Conservation (phyloP, 1,140 invertebrate species). For the Psilanteris sp. region DNA sequence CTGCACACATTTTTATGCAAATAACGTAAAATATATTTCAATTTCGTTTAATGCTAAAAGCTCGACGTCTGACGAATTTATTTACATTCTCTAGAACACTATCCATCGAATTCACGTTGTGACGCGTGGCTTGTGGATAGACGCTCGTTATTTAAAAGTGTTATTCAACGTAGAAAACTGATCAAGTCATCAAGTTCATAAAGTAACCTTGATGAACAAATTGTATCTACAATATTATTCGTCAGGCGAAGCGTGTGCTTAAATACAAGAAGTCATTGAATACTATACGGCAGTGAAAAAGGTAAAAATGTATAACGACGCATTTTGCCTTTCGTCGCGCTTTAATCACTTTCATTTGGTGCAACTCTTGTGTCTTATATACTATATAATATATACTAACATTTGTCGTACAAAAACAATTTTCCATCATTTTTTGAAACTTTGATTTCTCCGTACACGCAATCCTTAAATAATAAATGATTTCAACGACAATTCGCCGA, state of each 20-base stretch:
- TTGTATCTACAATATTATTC: background rate
- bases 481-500: no score
- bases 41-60: constrained; percentile 31
- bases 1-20: constrained; percentile 33
- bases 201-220: background rate
- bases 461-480: background rate
- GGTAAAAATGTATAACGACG: constrained; percentile 11
- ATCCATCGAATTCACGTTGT: constrained; percentile 39
- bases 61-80: constrained; percentile 48
- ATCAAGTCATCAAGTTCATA: constrained; percentile 12
- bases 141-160: constrained; percentile 19
- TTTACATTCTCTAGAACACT: constrained; percentile 49
- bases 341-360: constrained; percentile 39
- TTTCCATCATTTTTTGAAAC: constrained; percentile 26
- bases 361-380: constrained; percentile 44
- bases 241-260: background rate
- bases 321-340: background rate
- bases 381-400: constrained; percentile 57
- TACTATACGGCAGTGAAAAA: constrained; percentile 9
- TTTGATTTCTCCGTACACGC: constrained; percentile 9
- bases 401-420: constrained; percentile 58
- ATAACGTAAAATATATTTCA: constrained; percentile 49
- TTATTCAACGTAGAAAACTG: constrained; percentile 17
- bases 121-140: constrained; percentile 21
- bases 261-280: constrained; percentile 7